Evolutionary conservation across 2,888 invertebrate genomes (phyloP).

Genomic region (Hybos culiciformis): DNA sequence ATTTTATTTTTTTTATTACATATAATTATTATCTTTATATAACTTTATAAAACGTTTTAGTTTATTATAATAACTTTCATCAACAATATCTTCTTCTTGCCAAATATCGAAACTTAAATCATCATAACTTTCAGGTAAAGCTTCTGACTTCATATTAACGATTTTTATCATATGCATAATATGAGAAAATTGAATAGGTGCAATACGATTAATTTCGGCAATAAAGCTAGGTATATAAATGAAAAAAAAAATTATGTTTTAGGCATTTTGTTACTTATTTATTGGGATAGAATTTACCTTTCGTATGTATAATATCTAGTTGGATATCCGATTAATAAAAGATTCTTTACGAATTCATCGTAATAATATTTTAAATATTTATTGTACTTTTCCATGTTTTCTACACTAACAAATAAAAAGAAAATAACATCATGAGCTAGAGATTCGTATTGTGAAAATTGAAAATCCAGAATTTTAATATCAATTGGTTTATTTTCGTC

Average conservation of each 20-base stretch:
- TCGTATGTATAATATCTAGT: constrained; percentile 33
- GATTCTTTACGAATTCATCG: constrained; percentile 34
- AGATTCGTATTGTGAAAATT: constrained; percentile 40
- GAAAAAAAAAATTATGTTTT: too few relatives aligned
- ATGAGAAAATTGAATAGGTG: neutral
- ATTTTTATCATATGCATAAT: neutral
- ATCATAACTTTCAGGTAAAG: neutral
- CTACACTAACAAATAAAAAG: constrained; percentile 41
- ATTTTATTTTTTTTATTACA: too few relatives aligned
- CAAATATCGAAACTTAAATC: neutral
- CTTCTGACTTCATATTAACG: neutral
- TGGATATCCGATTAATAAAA: constrained; percentile 33
- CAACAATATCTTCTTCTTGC: neutral
- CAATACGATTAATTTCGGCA: neutral
- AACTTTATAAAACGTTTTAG: neutral
- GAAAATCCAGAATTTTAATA: constrained; percentile 46
- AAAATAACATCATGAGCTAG: constrained; percentile 42
- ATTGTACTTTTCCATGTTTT: constrained; percentile 37
- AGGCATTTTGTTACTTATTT: too few relatives aligned
- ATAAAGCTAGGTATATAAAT: neutral
- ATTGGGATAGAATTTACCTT: constrained; percentile 26
- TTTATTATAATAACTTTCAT: neutral
- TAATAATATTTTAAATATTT: constrained; percentile 41
- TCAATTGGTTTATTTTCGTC: constrained; percentile 31
- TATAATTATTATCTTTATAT: neutral